phyloP scores from a whole-genome alignment of 2,113 vertebrate genomes.

The Cyphomyrus discorhynchus region DNA sequence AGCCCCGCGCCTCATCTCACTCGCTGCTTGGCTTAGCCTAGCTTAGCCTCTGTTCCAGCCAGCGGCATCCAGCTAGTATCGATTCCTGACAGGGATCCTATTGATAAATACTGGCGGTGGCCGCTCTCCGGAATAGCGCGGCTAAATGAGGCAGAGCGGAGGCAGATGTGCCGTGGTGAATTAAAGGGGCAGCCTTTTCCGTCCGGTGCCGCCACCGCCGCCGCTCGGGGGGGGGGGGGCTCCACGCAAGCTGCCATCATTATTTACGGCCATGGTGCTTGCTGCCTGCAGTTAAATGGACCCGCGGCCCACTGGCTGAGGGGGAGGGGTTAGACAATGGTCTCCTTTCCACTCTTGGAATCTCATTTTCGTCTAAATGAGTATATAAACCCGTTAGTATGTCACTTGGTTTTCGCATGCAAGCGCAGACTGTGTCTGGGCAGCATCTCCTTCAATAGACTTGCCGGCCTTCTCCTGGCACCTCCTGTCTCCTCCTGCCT shows the following conservation, averaged over 20 bases:
- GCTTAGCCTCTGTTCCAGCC: background rate
- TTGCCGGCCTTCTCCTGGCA: constrained; percentile 11
- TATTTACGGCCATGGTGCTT: constrained; percentile 59
- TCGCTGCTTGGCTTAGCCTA: background rate
- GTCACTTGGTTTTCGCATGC: constrained; percentile 44
- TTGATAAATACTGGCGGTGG: constrained; percentile 54
- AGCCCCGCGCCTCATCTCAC: background rate
- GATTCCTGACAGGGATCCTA: constrained; percentile 50
- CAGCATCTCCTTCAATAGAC: constrained; percentile 26
- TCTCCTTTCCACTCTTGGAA: constrained; percentile 57
- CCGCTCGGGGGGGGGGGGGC: constrained; percentile 53
- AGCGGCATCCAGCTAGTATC: constrained; percentile 30
- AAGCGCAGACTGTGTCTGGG: constrained; percentile 47
- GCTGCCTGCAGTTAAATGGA: constrained; percentile 59
- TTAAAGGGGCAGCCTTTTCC: constrained; percentile 63
- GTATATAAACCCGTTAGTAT: constrained; percentile 50
- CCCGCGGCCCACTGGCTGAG: constrained; percentile 64
- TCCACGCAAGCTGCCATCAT: constrained; percentile 56
- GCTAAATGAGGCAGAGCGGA: constrained; percentile 66
- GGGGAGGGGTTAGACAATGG: constrained; percentile 45
- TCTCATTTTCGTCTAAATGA: constrained; percentile 60
- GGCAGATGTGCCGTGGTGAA: constrained; percentile 62
- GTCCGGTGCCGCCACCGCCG: constrained; percentile 59
- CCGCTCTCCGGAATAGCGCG: constrained; percentile 46
- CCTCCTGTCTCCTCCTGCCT: background rate